Evolutionary conservation across 2,113 vertebrate species (phyloP).

Genomic region (Sula dactylatra): DNA sequence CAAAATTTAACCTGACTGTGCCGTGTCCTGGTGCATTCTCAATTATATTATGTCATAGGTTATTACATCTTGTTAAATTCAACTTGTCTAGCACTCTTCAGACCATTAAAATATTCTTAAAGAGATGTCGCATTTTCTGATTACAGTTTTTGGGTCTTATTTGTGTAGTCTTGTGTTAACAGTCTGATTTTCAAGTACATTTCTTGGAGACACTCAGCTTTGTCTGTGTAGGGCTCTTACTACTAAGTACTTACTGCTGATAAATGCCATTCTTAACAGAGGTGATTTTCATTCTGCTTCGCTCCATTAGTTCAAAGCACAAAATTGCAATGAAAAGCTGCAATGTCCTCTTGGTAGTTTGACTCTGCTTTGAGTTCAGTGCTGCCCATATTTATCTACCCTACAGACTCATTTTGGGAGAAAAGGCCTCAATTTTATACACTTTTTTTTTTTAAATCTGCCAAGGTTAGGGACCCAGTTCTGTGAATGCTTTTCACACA

Average conservation of each 20-base stretch:
- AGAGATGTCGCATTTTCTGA: constrained; percentile 44
- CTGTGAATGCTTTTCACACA: constrained; percentile 20
- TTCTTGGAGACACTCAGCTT: constrained; percentile 60
- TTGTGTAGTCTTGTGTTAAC: constrained; percentile 64
- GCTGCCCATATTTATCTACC: constrained; percentile 55
- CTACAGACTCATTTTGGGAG: constrained; percentile 30
- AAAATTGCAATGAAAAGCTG: constrained; percentile 60
- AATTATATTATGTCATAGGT: constrained; percentile 41
- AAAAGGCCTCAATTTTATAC: constrained; percentile 5
- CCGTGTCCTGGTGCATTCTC: neutral
- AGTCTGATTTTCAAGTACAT: constrained; percentile 64
- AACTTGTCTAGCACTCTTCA: constrained; percentile 46
- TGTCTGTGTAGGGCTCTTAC: constrained; percentile 59
- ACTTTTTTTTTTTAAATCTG: constrained; percentile 5
- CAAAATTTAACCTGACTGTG: constrained; percentile 21
- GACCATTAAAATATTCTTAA: constrained; percentile 49
- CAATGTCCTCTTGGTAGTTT: constrained; percentile 55
- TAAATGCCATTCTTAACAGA: constrained; percentile 67
- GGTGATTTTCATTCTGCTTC: constrained; percentile 65
- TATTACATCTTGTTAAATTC: constrained; percentile 52
- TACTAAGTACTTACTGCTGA: constrained; percentile 53
- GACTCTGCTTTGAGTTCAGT: constrained; percentile 44
- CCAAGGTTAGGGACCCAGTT: constrained; percentile 10
- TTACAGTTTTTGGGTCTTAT: constrained; percentile 61
- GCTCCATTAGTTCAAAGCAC: constrained; percentile 63